Percentiles rank a stretch among this genome's conserved stretches.
Evolutionary conservation across 2,797 vertebrate genomes (phyloP).

Genomic region (Discoglossus pictus): DNA sequence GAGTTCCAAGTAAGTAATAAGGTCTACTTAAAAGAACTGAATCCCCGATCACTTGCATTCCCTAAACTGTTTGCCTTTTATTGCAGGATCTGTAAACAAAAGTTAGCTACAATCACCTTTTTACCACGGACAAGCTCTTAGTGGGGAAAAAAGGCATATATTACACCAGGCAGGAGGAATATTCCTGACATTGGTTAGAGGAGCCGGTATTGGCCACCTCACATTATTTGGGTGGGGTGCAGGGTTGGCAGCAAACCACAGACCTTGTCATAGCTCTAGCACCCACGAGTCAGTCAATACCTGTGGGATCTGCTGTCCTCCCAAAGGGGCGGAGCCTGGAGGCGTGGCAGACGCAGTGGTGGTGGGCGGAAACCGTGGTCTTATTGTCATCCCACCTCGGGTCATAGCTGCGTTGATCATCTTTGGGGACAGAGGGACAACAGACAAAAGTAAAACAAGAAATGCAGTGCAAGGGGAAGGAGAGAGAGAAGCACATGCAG

Average conservation of each 20-base stretch:
- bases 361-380: conserved; percentile 81
- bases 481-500: conserved; percentile 69
- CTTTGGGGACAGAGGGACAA: conserved; percentile 84
- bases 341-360: conserved; percentile 74
- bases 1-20: too few relatives aligned
- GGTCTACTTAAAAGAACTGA: too few relatives aligned
- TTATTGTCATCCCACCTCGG: conserved; percentile 84
- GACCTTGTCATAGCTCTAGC: conserved; percentile 40
- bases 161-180: background rate
- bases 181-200: conserved; percentile 1
- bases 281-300: conserved; percentile 71
- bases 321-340: conserved; percentile 74
- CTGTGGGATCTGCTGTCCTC: conserved; percentile 85
- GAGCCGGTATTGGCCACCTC: conserved; percentile 1
- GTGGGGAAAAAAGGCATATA: background rate
- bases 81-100: too few relatives aligned
- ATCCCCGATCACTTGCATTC: too few relatives aligned
- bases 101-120: too few relatives aligned
- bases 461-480: conserved; percentile 70
- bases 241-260: conserved; percentile 13
- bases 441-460: conserved; percentile 83
- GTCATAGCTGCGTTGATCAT: conserved; percentile 79
- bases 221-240: background rate
- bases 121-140: conserved; percentile 1
- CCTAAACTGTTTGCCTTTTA: too few relatives aligned